Percentiles rank a stretch among this genome's conserved stretches.
These are phyloP conservation scores for Archilochus colubris DNA, from an alignment of 2,113 vertebrate species.

Conservation along the genomic window DNA sequence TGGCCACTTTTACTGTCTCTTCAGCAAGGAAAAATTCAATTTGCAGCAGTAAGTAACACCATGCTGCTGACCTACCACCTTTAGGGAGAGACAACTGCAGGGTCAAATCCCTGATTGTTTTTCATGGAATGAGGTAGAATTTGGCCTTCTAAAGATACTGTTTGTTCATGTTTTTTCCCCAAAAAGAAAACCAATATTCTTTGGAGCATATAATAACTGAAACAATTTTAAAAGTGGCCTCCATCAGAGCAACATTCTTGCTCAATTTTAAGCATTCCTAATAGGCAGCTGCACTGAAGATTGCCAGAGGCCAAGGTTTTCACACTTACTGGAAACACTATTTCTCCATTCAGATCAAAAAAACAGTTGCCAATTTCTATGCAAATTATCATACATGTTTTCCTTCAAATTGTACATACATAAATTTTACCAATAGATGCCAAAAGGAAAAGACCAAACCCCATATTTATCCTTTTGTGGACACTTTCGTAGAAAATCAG, in stretches of 20 bases:
- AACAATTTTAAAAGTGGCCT: not conserved
- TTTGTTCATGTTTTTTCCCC: not conserved
- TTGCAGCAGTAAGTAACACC: not conserved
- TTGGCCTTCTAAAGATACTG: not conserved
- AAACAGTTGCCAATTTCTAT: rapidly evolving
- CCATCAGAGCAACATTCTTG: not conserved
- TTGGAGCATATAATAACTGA: not conserved
- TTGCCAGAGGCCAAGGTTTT: not conserved
- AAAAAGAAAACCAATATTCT: not conserved
- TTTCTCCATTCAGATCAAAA: not conserved
- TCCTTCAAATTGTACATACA: not conserved
- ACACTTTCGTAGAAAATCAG: not conserved
- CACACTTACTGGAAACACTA: rapidly evolving
- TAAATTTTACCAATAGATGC: not conserved
- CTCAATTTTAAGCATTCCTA: not conserved
- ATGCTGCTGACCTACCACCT: not conserved
- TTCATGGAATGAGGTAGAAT: not conserved
- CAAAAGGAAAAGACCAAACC: not conserved
- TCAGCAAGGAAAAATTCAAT: not conserved
- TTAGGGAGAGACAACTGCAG: not conserved
- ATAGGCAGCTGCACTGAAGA: not conserved
- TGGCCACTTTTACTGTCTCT: not conserved
- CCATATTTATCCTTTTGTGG: not conserved
- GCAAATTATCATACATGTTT: not conserved
- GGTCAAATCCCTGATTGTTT: not conserved